Percentiles rank a stretch among this genome's conserved stretches.
phyloP scores from a whole-genome alignment of 2,888 invertebrate genomes.

The Mayetiola destructor region DNA sequence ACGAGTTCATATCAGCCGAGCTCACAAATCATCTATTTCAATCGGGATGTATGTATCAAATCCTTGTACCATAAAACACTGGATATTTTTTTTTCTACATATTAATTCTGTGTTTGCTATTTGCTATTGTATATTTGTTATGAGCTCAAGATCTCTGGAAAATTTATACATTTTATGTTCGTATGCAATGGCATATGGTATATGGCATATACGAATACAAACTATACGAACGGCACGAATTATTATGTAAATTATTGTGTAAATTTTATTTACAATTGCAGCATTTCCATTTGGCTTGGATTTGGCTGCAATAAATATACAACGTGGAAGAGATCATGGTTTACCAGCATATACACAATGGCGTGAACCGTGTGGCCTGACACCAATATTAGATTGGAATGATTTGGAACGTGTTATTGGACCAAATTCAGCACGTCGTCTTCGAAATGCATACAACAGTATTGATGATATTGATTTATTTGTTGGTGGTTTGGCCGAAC shows the following conservation, averaged over 20 bases:
- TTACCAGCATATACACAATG: slow-evolving; percentile 64
- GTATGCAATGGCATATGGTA: too few species aligned
- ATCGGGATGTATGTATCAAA: slow-evolving; percentile 36
- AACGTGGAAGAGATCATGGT: slow-evolving; percentile 76
- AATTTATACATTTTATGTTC: not conserved
- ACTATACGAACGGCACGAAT: not conserved
- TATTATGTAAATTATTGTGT: too few species aligned
- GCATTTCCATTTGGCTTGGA: slow-evolving; percentile 66
- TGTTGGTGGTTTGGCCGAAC: slow-evolving; percentile 68
- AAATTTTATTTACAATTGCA: slow-evolving; percentile 23
- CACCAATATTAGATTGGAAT: slow-evolving; percentile 48
- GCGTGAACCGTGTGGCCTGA: slow-evolving; percentile 64
- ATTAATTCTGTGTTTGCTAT: not conserved
- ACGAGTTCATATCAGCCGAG: slow-evolving; percentile 68
- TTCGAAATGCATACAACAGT: slow-evolving; percentile 46
- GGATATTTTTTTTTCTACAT: not conserved
- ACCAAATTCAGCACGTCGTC: slow-evolving; percentile 44
- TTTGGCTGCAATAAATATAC: slow-evolving; percentile 75
- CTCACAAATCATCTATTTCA: slow-evolving; percentile 74
- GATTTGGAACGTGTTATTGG: slow-evolving; percentile 57
- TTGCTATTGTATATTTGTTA: not conserved
- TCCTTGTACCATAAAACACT: not conserved
- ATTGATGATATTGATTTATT: slow-evolving; percentile 76
- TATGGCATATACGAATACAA: not conserved
- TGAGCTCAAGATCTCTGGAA: not conserved